Conservation (phyloP, 37 sponge, comb jelly and placozoan species). For the Diacarnus erythraeanus region DNA sequence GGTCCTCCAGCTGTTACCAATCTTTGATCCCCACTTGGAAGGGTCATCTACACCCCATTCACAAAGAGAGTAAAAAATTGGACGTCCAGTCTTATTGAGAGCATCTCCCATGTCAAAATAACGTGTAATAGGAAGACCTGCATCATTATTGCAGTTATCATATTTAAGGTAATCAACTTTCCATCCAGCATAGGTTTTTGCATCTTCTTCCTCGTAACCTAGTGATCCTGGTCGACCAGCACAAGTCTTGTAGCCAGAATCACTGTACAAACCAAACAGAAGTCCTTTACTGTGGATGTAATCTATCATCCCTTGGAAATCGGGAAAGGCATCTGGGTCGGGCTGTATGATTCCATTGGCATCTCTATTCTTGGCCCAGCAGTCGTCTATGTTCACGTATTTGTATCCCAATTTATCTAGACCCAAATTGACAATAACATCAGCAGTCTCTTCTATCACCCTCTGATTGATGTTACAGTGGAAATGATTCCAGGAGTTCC, state of each 20-base stretch:
- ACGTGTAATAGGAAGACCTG: slow-evolving; percentile 41
- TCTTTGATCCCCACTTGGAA: slow-evolving; percentile 64
- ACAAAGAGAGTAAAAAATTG: slow-evolving; percentile 86
- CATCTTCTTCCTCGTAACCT: slow-evolving; percentile 68
- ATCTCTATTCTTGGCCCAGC: slow-evolving; percentile 66
- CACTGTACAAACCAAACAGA: slow-evolving; percentile 86
- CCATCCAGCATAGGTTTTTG: slow-evolving; percentile 76
- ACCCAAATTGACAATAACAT: slow-evolving; percentile 49
- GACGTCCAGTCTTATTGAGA: slow-evolving; percentile 70
- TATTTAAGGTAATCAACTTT: slow-evolving; percentile 79
- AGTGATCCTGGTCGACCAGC: slow-evolving; percentile 70
- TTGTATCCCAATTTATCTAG: slow-evolving; percentile 63
- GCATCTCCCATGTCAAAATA: slow-evolving; percentile 82
- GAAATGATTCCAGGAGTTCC: slow-evolving; percentile 88
- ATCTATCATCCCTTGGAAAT: slow-evolving; percentile 72
- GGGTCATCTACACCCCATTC: slow-evolving; percentile 76
- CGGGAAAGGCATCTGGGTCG: slow-evolving; percentile 63
- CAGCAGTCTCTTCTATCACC: slow-evolving; percentile 51
- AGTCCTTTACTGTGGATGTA: slow-evolving; percentile 77
- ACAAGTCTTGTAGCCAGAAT: slow-evolving; percentile 82
- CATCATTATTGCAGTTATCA: slow-evolving; percentile 75
- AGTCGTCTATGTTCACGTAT: slow-evolving; percentile 88
- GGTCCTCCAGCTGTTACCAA: slow-evolving; percentile 91
- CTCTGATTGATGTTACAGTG: slow-evolving; percentile 57
- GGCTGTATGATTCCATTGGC: slow-evolving; percentile 47